phyloP scores from a whole-genome alignment of 2,888 invertebrate species.

The Nasonovia ribisnigri region DNA sequence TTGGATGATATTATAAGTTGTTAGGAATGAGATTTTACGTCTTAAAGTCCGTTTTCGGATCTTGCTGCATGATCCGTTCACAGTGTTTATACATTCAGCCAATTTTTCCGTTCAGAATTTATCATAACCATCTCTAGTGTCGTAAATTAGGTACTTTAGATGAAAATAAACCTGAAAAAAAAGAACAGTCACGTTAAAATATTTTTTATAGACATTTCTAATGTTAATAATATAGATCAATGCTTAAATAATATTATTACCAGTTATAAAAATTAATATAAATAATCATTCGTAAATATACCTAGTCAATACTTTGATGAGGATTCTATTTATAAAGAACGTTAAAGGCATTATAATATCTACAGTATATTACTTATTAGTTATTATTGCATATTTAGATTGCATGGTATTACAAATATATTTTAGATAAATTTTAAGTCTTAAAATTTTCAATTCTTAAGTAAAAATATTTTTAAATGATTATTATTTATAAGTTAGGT shows the following conservation, averaged over 20 bases:
- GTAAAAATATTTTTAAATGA: background rate
- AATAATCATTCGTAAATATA: background rate
- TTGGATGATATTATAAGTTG: background rate
- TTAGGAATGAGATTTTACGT: background rate
- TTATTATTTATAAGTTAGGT: too few relatives aligned
- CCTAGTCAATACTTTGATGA: background rate
- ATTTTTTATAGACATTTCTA: background rate
- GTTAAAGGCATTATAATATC: background rate
- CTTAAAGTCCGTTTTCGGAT: background rate
- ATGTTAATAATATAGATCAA: background rate
- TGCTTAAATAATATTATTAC: background rate
- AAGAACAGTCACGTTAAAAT: background rate
- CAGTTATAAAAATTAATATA: background rate
- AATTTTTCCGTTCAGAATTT: background rate
- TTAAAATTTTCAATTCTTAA: background rate
- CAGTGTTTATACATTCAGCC: background rate
- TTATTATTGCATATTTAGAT: background rate
- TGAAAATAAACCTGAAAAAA: background rate
- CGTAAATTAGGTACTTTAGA: background rate
- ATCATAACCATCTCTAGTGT: background rate
- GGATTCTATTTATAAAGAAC: background rate
- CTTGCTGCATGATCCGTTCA: background rate
- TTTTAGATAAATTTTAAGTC: background rate
- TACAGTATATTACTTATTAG: background rate
- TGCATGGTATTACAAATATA: background rate